Evolutionary conservation across 2,888 invertebrate species (phyloP), one percentile per base, ranked within the genome.

Genomic region (Napeogenes inachia): DNA sequence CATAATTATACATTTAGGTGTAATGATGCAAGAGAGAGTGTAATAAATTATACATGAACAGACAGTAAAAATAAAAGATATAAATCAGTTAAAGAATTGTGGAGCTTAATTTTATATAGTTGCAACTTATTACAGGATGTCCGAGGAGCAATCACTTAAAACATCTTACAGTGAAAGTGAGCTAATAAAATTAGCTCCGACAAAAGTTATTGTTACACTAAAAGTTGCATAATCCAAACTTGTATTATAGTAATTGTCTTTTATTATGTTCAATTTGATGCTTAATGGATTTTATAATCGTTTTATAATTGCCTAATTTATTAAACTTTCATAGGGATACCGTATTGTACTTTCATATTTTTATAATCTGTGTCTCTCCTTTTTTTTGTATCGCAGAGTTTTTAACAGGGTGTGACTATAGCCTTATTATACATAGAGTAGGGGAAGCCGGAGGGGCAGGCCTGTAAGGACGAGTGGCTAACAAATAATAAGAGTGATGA

Each of bases 101-200:
- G 73, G 68, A 72, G 72, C 78, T 78, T 75, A 75, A 80, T 81
- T 80, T 79, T 78, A 76, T 80, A 82, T 81, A 79, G 79, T 81
- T 84, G 82, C 79, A 64, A 67, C 75, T 82, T 82, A 82, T 84
- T 71, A 77, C 81, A 82, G 84, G 85, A 85, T 81, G 78, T 80
- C 77, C 68, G 77, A 73, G 70, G 74, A 61, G 75, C 80, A 81
- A 80, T 80, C 75, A 80, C 74, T 80, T 80, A 70, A 73, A 75
- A 77, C 78, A 79, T 77, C 74, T 77, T 75, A 71, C 68, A 79
- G 84, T 81, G 85, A 85, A 84, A 85, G 85, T 75, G 62, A 60
- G 61, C 65, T 65, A 59, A 38, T 60, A 64, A 69, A 65, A 58
- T 65, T 57, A 59, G 45, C 54, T 56, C 12, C 54, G 50, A 59